A percentile compares a stretch with the other conserved stretches of the same genome.
Evolutionary conservation across 2,113 vertebrate species (phyloP).

Genomic region (Atherinomorus stipes): DNA sequence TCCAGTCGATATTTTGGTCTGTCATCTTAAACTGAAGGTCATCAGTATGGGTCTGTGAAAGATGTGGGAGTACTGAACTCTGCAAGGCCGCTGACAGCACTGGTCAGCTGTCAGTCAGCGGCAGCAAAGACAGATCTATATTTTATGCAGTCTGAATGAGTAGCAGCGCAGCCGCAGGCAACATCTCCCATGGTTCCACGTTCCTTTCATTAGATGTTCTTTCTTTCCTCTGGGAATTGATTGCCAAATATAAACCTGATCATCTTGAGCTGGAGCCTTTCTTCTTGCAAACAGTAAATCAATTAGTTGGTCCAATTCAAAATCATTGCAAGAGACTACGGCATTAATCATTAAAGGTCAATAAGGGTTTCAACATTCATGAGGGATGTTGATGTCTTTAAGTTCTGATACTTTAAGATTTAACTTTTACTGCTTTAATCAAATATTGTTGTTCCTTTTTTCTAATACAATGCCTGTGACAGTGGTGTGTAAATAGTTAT

Average conservation of each 20-base stretch:
- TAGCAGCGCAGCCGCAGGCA: conserved; percentile 29
- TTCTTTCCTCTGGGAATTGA: conserved; percentile 47
- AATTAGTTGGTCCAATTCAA: conserved; percentile 41
- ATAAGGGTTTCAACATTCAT: conserved; percentile 24
- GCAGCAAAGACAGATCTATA: conserved; percentile 59
- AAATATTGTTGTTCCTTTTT: not conserved
- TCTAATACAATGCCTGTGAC: not conserved
- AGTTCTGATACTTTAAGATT: conserved; percentile 10
- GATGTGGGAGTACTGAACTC: conserved; percentile 29
- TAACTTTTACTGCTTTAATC: conserved; percentile 16
- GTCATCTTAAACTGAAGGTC: conserved; percentile 50
- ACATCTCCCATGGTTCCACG: conserved; percentile 34
- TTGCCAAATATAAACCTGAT: conserved; percentile 52
- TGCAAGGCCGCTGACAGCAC: conserved; percentile 49
- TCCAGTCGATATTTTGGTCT: conserved; percentile 50
- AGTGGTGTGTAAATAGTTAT: no score
- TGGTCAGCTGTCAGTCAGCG: conserved; percentile 64
- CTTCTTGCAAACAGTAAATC: conserved; percentile 30
- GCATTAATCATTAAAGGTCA: conserved; percentile 33
- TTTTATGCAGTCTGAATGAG: conserved; percentile 36
- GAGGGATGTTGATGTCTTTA: conserved; percentile 18
- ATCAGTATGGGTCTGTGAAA: conserved; percentile 38
- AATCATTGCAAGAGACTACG: conserved; percentile 27
- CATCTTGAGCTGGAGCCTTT: conserved; percentile 34
- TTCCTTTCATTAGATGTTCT: conserved; percentile 45